Conservation (phyloP, 92 coral and sea anemone genomes). For the Epizoanthus illoricatus region DNA sequence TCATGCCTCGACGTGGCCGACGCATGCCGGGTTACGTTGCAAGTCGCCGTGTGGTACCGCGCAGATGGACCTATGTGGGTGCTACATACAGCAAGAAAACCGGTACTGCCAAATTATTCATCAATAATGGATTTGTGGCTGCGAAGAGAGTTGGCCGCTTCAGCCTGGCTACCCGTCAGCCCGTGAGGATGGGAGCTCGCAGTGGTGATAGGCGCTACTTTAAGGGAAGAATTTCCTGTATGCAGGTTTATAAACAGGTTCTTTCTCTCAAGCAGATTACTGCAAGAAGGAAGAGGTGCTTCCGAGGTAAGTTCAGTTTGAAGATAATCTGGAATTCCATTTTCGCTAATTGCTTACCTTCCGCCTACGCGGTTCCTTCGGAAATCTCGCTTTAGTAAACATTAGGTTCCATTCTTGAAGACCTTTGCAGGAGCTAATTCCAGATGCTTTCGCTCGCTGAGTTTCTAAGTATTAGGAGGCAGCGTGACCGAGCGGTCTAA, state of each 20-base stretch:
- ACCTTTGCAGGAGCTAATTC: too few relatives aligned
- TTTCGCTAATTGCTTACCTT: not conserved
- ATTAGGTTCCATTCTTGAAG: too few relatives aligned
- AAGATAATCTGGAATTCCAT: not conserved
- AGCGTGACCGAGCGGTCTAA: too few relatives aligned
- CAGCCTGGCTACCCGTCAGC: slow-evolving; percentile 55
- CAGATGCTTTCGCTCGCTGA: too few relatives aligned
- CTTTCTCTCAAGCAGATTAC: slow-evolving; percentile 48
- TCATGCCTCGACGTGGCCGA: slow-evolving; percentile 55
- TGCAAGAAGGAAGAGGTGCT: slow-evolving; percentile 61
- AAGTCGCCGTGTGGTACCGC: slow-evolving; percentile 47
- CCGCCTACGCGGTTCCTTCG: too few relatives aligned
- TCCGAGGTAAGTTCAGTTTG: slow-evolving; percentile 53
- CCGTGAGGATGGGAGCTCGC: slow-evolving; percentile 73
- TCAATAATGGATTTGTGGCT: slow-evolving; percentile 61
- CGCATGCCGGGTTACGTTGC: slow-evolving; percentile 48
- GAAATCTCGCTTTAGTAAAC: too few relatives aligned
- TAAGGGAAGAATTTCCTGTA: slow-evolving; percentile 69
- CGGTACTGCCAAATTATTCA: slow-evolving; percentile 63
- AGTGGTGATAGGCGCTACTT: slow-evolving; percentile 63
- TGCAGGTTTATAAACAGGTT: slow-evolving; percentile 67
- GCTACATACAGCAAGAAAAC: slow-evolving; percentile 61
- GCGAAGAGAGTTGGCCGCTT: slow-evolving; percentile 53
- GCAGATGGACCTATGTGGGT: slow-evolving; percentile 69
- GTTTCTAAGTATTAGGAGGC: too few relatives aligned